Evolutionary conservation across 2,113 vertebrate species (phyloP).

Genomic region (Calypte anna): DNA sequence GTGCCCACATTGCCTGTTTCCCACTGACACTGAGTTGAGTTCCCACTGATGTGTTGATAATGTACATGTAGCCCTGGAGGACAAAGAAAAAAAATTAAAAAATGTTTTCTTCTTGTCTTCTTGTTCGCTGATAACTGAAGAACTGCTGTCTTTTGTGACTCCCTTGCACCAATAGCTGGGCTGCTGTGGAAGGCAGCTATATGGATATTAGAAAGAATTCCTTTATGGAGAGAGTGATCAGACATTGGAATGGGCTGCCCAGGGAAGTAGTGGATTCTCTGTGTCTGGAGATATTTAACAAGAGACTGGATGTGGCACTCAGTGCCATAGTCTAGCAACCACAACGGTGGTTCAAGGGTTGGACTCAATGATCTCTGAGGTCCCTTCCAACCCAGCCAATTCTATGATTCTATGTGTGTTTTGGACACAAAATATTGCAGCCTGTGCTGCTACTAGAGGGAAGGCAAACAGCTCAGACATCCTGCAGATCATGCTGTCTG

Average conservation of each 20-base stretch:
- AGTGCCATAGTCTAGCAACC: too few relatives aligned
- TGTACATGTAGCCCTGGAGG: neutral
- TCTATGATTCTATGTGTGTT: neutral
- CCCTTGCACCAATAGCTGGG: neutral
- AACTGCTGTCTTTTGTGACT: neutral
- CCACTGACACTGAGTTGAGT: neutral
- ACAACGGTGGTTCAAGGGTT: too few relatives aligned
- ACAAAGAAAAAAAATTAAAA: neutral
- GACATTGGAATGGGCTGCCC: too few relatives aligned
- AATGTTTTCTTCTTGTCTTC: neutral
- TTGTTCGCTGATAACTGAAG: neutral
- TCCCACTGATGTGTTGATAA: neutral
- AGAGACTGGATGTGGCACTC: too few relatives aligned
- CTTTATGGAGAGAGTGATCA: too few relatives aligned
- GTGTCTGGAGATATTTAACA: too few relatives aligned
- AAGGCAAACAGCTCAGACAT: neutral
- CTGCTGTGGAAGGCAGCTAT: neutral
- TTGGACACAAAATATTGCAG: neutral
- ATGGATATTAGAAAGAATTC: too few relatives aligned
- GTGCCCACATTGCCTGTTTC: neutral
- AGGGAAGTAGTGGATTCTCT: too few relatives aligned
- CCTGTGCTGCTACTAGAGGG: neutral
- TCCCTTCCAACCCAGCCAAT: too few relatives aligned
- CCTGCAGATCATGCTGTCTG: neutral
- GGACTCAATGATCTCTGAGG: too few relatives aligned